Evolutionary conservation across 2,113 vertebrate species (phyloP).

Genomic region (Phrynosoma blainvillii): DNA sequence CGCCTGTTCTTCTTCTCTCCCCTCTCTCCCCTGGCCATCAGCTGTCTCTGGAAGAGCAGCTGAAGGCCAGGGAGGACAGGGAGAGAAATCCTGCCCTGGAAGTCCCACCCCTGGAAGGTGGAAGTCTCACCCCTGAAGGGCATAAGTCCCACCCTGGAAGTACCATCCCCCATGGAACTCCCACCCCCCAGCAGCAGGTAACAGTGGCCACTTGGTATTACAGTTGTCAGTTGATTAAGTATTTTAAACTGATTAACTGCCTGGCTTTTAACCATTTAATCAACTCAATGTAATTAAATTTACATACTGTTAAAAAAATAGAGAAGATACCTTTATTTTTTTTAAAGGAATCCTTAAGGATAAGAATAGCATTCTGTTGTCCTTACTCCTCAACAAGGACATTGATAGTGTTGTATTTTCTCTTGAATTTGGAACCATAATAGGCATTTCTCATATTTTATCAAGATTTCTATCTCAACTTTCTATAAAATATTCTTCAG

Average conservation of each 20-base stretch:
- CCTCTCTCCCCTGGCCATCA: too few relatives aligned
- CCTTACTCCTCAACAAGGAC: too few relatives aligned
- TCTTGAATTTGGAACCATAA: neutral
- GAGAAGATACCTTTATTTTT: neutral
- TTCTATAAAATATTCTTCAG: neutral
- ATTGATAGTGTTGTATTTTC: neutral
- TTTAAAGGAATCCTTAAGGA: neutral
- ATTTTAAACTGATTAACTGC: slow-evolving; percentile 26
- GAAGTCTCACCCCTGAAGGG: too few relatives aligned
- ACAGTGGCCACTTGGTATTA: neutral
- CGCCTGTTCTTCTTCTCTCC: too few relatives aligned
- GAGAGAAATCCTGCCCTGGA: too few relatives aligned
- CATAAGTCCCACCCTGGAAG: too few relatives aligned
- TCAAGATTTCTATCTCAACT: neutral
- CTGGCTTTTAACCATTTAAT: slow-evolving; percentile 28
- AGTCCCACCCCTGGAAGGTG: too few relatives aligned
- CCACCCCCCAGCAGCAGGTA: too few relatives aligned
- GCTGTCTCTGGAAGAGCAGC: too few relatives aligned
- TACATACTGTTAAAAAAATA: slow-evolving; percentile 12
- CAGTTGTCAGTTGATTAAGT: neutral
- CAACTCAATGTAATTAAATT: slow-evolving; percentile 33
- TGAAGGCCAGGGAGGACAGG: too few relatives aligned
- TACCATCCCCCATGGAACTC: too few relatives aligned
- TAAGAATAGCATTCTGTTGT: neutral
- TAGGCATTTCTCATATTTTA: neutral